Evolutionary conservation across 2,113 vertebrate genomes (phyloP).

Genomic region (Pseudorhombus dupliciocellatus): DNA sequence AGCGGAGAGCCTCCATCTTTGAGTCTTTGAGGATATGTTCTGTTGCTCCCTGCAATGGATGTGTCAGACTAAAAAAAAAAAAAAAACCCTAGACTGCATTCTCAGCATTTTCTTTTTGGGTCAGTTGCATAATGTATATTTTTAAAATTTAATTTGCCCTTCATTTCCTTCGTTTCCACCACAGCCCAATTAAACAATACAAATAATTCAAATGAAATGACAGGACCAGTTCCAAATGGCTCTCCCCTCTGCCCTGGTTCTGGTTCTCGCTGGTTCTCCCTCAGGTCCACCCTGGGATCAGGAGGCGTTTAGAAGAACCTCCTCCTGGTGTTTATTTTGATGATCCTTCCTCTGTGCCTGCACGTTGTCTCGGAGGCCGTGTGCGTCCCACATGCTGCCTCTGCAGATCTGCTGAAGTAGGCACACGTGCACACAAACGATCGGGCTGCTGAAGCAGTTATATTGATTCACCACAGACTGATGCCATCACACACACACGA

Average conservation of each 20-base stretch:
- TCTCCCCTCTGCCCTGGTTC: background rate
- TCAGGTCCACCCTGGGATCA: background rate
- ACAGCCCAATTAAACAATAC: constrained; percentile 55
- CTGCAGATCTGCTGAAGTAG: constrained; percentile 33
- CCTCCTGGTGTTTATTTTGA: too few relatives aligned
- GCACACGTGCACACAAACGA: constrained; percentile 21
- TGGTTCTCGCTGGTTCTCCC: background rate
- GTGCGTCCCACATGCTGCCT: constrained; percentile 34
- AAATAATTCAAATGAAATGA: constrained; percentile 25
- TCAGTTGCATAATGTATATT: constrained; percentile 40
- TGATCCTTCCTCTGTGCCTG: background rate
- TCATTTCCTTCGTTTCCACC: constrained; percentile 33
- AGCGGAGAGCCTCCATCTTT: background rate
- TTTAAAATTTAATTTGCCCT: constrained; percentile 46
- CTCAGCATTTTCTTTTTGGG: background rate
- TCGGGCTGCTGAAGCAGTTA: constrained; percentile 32
- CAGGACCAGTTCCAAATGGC: constrained; percentile 21
- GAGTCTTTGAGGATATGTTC: background rate
- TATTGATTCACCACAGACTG: constrained; percentile 51
- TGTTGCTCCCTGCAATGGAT: too few relatives aligned
- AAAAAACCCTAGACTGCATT: background rate
- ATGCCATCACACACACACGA: constrained; percentile 15
- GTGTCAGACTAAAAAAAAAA: background rate
- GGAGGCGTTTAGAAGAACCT: too few relatives aligned
- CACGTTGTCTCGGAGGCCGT: background rate